These are phyloP conservation scores for Bungarus multicinctus DNA, from an alignment of 2,113 vertebrate genomes.

Conservation along the genomic window DNA sequence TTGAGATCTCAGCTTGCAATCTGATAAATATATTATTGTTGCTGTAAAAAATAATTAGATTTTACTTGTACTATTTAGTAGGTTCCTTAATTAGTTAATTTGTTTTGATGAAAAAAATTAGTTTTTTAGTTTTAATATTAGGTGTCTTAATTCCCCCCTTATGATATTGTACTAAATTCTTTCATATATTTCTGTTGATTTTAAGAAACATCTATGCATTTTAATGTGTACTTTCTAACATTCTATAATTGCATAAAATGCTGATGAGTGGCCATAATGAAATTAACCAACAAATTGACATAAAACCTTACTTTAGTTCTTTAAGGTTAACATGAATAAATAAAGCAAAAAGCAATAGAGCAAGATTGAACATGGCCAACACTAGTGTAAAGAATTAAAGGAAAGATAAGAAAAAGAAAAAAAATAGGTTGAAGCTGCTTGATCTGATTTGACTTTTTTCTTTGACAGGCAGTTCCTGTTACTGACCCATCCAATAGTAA, in stretches of 20 bases:
- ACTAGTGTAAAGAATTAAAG: not conserved
- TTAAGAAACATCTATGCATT: not conserved
- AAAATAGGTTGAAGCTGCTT: not conserved
- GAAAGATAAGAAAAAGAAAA: not conserved
- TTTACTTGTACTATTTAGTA: not conserved
- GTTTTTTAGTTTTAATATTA: not conserved
- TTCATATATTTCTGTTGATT: not conserved
- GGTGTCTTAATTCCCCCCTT: not conserved
- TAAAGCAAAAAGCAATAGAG: not conserved
- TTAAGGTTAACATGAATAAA: not conserved
- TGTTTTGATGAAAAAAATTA: not conserved
- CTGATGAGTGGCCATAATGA: not conserved
- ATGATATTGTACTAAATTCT: not conserved
- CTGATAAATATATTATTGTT: not conserved
- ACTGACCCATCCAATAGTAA: constrained; percentile 69
- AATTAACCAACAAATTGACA: not conserved
- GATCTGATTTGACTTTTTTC: constrained; percentile 62
- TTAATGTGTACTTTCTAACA: not conserved
- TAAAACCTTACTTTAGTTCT: not conserved
- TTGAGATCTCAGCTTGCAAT: not conserved
- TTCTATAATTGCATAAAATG: not conserved
- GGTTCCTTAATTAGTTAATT: not conserved
- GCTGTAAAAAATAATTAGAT: not conserved
- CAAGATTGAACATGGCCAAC: not conserved
- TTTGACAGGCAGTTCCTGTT: constrained; percentile 69